These are phyloP conservation scores for Manis javanica DNA, from an alignment of 2,797 vertebrate species.

Conservation along the genomic window DNA sequence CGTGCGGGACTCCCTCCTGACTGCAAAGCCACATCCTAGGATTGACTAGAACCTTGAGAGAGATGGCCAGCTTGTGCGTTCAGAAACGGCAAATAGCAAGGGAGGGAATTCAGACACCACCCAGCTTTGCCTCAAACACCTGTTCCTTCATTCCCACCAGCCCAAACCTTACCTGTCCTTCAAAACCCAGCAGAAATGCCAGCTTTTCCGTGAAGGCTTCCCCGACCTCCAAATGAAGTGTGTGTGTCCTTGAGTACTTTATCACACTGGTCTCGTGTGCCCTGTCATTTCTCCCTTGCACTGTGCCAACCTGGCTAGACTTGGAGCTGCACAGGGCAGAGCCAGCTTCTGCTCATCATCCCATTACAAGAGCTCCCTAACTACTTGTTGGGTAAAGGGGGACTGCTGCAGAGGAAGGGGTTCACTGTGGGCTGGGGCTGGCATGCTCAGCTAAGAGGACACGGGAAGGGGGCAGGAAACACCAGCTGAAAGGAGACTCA, in stretches of 20 bases:
- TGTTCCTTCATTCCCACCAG: not conserved
- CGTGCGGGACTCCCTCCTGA: not conserved
- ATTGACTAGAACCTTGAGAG: not conserved
- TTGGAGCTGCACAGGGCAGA: not conserved
- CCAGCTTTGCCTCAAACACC: not conserved
- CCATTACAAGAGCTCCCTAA: not conserved
- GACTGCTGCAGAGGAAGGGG: not conserved
- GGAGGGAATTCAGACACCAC: not conserved
- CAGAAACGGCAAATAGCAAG: not conserved
- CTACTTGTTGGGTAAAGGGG: not conserved
- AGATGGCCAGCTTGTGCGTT: not conserved
- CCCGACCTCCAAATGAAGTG: not conserved
- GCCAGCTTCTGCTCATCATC: not conserved
- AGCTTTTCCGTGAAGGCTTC: not conserved
- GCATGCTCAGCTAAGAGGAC: not conserved
- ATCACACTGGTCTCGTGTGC: not conserved
- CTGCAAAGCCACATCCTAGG: not conserved
- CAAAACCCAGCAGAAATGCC: not conserved
- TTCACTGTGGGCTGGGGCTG: not conserved
- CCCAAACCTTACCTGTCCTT: not conserved
- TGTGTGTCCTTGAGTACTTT: not conserved
- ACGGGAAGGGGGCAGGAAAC: not conserved
- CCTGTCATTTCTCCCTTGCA: not conserved
- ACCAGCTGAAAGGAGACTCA: not conserved
- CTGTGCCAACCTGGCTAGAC: not conserved